Evolutionary conservation across 2,113 vertebrate species (phyloP), one percentile per base, ranked within the genome.

Genomic region (Mus musculus): DNA sequence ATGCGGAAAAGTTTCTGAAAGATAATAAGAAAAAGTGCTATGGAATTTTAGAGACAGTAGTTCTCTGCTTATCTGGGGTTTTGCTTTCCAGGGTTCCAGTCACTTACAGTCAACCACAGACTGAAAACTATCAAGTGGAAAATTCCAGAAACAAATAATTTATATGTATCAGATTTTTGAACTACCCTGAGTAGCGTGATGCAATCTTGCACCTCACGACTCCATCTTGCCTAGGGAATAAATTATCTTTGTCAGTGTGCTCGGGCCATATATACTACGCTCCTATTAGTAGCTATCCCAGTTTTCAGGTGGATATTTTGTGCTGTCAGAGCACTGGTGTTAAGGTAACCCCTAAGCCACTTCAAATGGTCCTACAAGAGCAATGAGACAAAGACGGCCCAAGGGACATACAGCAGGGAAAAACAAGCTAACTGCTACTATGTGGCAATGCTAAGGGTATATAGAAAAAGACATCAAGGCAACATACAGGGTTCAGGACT

Each of bases 81-180:
- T 91, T 81, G 75, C 82, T 91, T 91, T 91, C 89, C 65, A 95
- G 75, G 82, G 75, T 95, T 95, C 80, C 82, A 81, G 73, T 80
- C 52, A 87, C 63, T 42, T 81, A 30, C 33, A 63, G 75, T 63
- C 42, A 63, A 91, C 89, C 75, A 88, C 82, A 88, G 54, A 52
- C 54, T 77, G 71, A 78, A 86, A 75, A 86, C 86, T 69, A 86
- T 78, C 78, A 78, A 61, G 39, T 90, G 89, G 93, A 95, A 95
- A 90, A 91, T 95, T 95, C 89, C 89, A 88, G 82, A 91, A 91
- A 91, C 78, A 63, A 87, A 80, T 52, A 78, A 88, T 33, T 49
- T 63, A 63, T 77, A 49, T 54, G 33, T 80, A 73, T 63, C 72
- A 80, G 36, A 80, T 54, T 78, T 69, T 39, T 39, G 39, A 80